phyloP scores from a whole-genome alignment of 35 echinoderm and acorn worm species.

The Acanthaster planci region DNA sequence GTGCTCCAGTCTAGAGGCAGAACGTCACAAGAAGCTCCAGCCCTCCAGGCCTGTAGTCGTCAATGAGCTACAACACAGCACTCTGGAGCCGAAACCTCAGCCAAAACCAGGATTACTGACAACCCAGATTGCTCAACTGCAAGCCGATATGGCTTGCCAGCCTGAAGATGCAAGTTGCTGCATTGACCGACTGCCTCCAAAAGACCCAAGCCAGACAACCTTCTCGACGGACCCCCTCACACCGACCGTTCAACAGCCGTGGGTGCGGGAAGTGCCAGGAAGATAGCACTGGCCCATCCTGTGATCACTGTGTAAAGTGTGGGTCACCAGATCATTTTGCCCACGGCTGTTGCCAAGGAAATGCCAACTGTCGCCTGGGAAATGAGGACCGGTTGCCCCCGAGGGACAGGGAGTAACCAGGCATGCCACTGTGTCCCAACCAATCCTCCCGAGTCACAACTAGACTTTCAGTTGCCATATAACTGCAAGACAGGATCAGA shows the following conservation, averaged over 20 bases:
- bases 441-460: neutral
- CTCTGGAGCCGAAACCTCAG: too few species aligned
- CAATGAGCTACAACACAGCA: too few species aligned
- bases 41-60: too few species aligned
- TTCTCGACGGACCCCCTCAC: too few species aligned
- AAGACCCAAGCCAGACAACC: too few species aligned
- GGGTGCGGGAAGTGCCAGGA: too few species aligned
- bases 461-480: slow-evolving; percentile 15
- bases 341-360: slow-evolving; percentile 27
- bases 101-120: too few species aligned
- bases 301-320: slow-evolving; percentile 63
- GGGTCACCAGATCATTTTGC: slow-evolving; percentile 51
- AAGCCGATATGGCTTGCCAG: too few species aligned
- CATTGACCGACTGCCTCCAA: too few species aligned
- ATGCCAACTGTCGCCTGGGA: neutral
- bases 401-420: slow-evolving; percentile 21
- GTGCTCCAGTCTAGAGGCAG: neutral
- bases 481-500: slow-evolving; percentile 17
- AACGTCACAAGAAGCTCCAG: slow-evolving; percentile 6
- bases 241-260: too few species aligned
- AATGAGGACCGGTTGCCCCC: slow-evolving; percentile 36
- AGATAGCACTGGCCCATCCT: slow-evolving; percentile 1
- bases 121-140: too few species aligned
- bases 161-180: too few species aligned
- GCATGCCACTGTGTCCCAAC: neutral